These are phyloP conservation scores for Oncorhynchus kisutch DNA, from an alignment of 2,113 vertebrate species.

Conservation along the genomic window DNA sequence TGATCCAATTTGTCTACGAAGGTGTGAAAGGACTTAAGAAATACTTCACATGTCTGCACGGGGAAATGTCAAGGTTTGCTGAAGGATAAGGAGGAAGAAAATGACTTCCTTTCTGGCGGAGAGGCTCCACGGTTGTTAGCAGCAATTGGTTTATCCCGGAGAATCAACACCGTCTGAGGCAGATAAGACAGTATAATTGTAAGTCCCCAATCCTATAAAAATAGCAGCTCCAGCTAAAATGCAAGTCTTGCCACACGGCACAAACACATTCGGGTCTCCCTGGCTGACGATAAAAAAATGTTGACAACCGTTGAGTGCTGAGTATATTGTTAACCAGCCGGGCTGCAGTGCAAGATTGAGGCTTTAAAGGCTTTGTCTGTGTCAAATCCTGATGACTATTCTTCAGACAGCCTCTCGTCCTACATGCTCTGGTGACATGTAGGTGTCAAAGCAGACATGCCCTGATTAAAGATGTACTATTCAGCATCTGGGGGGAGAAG, in stretches of 20 bases:
- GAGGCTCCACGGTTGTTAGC: constrained; percentile 65
- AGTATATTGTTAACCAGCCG: constrained; percentile 2
- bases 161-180: constrained; percentile 60
- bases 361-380: constrained; percentile 31
- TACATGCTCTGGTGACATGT: constrained; percentile 45
- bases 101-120: constrained; percentile 61
- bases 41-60: constrained; percentile 67
- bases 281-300: constrained; percentile 38
- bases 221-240: constrained; percentile 42
- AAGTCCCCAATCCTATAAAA: constrained; percentile 49
- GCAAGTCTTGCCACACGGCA: constrained; percentile 31
- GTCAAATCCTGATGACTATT: constrained; percentile 43
- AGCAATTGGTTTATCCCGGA: constrained; percentile 69
- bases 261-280: not conserved
- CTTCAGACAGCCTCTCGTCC: constrained; percentile 37
- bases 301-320: constrained; percentile 30
- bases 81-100: constrained; percentile 65
- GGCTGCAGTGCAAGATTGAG: constrained; percentile 9
- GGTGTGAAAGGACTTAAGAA: constrained; percentile 72
- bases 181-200: constrained; percentile 57
- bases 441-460: constrained; percentile 48
- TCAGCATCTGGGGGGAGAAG: constrained; percentile 22
- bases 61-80: constrained; percentile 76
- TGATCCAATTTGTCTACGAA: constrained; percentile 75
- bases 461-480: constrained; percentile 60